Evolutionary conservation across 2,888 invertebrate species (phyloP), one percentile per base, ranked within the genome.

Genomic region (Heteromurus nitidus): DNA sequence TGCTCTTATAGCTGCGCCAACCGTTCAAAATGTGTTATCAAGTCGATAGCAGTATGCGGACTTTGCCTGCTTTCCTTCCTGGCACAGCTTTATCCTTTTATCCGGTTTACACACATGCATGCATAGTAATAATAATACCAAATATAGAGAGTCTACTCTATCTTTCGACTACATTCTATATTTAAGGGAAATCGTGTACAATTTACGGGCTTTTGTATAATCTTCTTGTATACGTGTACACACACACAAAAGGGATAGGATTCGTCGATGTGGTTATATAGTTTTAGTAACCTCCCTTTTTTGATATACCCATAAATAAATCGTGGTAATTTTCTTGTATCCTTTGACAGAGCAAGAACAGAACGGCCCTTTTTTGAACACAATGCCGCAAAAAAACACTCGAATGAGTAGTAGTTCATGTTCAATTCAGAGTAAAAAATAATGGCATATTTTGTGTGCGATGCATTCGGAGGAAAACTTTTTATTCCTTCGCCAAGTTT

Each of bases 291-390:
- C 68, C 76, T 69, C 69, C 76, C 68, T 62, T 76, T 36, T 55
- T 67, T 68, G 60, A 69, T 69, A 68, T 69, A 69, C 69, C 44
- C 69, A 69, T 69, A 76, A 69, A 69, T 76, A 76, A 76, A 76
- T 76, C 76, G 68, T 60, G 60, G 68, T 60, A 76, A 76, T 76
- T 76, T 69, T 26, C 62, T 60, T 60, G 47, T 76, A 68, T 76
- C 76, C 76, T 69, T n/a, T 69, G 69, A 76, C 44, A 26, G 7
- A 55, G 26, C 11, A 26, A 26, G 26, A 26, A 55, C 24, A 11
- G 55, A 26, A 26, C 44, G 44, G 16, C 26, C n/a, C 55, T 24
- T 55, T 24, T 47, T 47, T 47, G 3, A 47, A 47, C n/a, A 47
- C 47, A 47, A 16, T 13, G 11, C 47, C 11, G n/a, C 47, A 11